Percentiles rank a stretch among this genome's conserved stretches.
phyloP scores from a whole-genome alignment of 2,797 vertebrate genomes.

The Adrianichthys oophorus region DNA sequence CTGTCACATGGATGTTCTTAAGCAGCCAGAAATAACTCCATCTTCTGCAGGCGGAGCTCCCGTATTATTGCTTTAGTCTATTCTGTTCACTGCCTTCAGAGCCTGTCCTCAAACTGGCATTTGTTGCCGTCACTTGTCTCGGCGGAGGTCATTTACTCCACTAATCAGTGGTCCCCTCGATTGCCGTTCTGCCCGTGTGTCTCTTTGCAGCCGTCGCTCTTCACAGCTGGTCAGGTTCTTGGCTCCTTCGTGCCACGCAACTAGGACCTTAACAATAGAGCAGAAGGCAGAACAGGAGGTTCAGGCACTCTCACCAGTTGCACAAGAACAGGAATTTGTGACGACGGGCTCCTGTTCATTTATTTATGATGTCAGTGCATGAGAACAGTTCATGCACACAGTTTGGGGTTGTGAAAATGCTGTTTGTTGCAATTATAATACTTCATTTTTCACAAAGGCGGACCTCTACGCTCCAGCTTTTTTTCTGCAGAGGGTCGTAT shows the following conservation, averaged over 20 bases:
- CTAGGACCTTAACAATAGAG: slow-evolving; percentile 6
- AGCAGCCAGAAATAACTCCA: background rate
- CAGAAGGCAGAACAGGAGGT: background rate
- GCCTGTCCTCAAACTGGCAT: slow-evolving; percentile 30
- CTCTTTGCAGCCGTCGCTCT: slow-evolving; percentile 9
- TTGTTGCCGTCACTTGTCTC: slow-evolving; percentile 19
- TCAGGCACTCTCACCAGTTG: slow-evolving; percentile 27
- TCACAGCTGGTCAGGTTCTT: slow-evolving; percentile 16
- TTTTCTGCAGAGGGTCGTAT: no score
- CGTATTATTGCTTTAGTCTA: slow-evolving; percentile 10
- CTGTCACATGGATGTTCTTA: background rate
- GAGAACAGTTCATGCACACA: no score
- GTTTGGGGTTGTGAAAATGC: no score
- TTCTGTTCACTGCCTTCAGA: slow-evolving; percentile 13
- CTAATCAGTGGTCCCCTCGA: slow-evolving; percentile 9
- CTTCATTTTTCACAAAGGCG: no score
- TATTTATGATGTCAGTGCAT: no score
- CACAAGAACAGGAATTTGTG: no score
- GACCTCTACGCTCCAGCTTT: no score
- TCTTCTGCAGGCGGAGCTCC: background rate
- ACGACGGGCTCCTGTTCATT: no score
- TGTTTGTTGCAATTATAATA: no score
- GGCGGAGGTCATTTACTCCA: slow-evolving; percentile 21
- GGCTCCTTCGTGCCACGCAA: no score
- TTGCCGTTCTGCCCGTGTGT: slow-evolving; percentile 6